Conservation (phyloP, 2,888 invertebrate genomes). For the Emmelina monodactyla region DNA sequence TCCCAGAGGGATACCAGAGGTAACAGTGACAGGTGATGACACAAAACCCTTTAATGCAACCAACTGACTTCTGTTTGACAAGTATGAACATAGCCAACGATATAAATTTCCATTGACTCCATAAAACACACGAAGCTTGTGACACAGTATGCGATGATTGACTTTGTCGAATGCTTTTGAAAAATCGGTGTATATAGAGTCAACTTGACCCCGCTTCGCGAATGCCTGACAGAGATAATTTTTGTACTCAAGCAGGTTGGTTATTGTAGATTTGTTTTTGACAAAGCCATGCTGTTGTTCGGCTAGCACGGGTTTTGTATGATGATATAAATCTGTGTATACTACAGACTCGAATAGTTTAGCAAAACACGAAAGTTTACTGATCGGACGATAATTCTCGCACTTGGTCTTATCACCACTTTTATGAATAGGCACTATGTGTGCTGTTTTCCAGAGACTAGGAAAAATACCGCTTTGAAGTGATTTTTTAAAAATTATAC, state of each 20-base stretch:
- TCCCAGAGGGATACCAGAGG: constrained; percentile 8
- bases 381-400: constrained; percentile 7
- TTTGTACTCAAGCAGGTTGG: constrained; percentile 5
- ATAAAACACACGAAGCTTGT: constrained; percentile 8
- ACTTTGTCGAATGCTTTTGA: constrained; percentile 14
- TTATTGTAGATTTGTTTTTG: constrained; percentile 3
- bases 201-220: constrained; percentile 2
- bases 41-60: constrained; percentile 7
- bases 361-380: constrained; percentile 3
- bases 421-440: constrained; percentile 8
- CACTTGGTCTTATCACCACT: constrained; percentile 3
- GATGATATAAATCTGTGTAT: neutral
- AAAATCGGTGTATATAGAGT: constrained; percentile 13
- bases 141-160: constrained; percentile 5
- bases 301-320: neutral
- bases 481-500: constrained; percentile 3
- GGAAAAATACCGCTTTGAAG: constrained; percentile 3
- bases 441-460: constrained; percentile 5
- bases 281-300: constrained; percentile 7
- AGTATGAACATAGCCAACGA: constrained; percentile 6
- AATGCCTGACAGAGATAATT: constrained; percentile 3
- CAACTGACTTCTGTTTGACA: constrained; percentile 2
- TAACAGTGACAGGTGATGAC: constrained; percentile 2
- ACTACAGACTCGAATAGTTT: constrained; percentile 5
- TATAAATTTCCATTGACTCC: constrained; percentile 8